A percentile compares a stretch with the other conserved stretches of the same genome.
These are phyloP conservation scores for Saccostrea glomerata DNA, from an alignment of 1,140 invertebrate genomes.

Conservation along the genomic window DNA sequence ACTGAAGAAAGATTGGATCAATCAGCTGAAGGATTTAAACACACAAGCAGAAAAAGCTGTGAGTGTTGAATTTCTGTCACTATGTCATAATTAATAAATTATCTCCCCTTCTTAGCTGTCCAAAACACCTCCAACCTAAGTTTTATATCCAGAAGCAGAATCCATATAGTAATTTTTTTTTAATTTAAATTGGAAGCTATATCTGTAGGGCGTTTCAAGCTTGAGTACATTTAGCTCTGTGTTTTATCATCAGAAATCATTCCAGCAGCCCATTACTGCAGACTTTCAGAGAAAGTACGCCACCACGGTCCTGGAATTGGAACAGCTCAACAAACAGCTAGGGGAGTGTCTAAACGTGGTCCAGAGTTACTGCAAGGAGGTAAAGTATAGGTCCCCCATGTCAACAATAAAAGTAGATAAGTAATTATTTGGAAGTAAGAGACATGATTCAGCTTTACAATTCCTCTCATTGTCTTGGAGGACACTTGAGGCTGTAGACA, in stretches of 20 bases:
- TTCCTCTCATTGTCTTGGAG: no score
- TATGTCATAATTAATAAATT: not conserved
- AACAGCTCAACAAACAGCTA: constrained; percentile 93
- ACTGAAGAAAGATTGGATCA: constrained; percentile 90
- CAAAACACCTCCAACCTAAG: not conserved
- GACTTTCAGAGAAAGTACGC: constrained; percentile 95
- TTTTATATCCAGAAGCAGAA: not conserved
- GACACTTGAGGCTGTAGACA: no score
- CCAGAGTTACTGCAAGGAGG: constrained; percentile 90
- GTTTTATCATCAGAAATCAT: constrained; percentile 83
- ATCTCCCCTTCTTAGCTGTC: no score
- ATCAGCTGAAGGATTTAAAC: constrained; percentile 92
- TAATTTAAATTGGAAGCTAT: not conserved
- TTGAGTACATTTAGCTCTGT: not conserved
- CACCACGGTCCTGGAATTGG: constrained; percentile 91
- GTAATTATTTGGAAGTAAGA: not conserved
- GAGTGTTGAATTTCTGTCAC: constrained; percentile 4
- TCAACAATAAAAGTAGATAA: not conserved
- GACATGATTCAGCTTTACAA: not conserved
- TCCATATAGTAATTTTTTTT: not conserved
- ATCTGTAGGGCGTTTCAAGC: not conserved
- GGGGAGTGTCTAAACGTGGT: constrained; percentile 91
- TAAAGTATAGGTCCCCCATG: constrained; percentile 61
- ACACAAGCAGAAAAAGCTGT: constrained; percentile 89
- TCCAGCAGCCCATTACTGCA: constrained; percentile 86